Evolutionary conservation across 2,888 invertebrate genomes (phyloP).

Genomic region (Fabriciana adippe): DNA sequence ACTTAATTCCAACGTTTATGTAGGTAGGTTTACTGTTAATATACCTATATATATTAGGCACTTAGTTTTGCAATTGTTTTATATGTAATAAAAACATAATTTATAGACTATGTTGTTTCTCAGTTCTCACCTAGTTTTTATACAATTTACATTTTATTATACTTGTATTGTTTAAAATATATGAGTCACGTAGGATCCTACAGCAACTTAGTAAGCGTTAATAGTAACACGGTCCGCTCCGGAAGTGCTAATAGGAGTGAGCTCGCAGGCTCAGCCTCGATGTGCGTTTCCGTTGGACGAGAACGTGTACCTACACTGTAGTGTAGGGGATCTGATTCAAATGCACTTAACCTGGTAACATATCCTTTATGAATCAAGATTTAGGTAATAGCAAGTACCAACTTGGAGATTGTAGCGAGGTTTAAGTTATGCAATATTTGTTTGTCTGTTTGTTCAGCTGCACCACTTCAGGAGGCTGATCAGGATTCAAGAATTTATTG

Average conservation of each 20-base stretch:
- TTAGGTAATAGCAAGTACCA: neutral
- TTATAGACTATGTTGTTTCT: too few relatives aligned
- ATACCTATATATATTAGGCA: too few relatives aligned
- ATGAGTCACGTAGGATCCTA: neutral
- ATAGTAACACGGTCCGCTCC: conserved; percentile 2
- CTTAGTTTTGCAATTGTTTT: too few relatives aligned
- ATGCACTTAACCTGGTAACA: neutral
- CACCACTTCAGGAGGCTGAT: too few relatives aligned
- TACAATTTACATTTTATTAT: neutral
- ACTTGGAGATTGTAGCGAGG: too few relatives aligned
- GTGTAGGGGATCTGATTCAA: conserved; percentile 11
- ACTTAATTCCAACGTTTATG: too few relatives aligned
- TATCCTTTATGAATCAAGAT: neutral
- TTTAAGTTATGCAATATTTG: too few relatives aligned
- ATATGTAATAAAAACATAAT: too few relatives aligned
- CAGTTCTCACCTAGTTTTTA: too few relatives aligned
- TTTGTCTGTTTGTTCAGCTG: too few relatives aligned
- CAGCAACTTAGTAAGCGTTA: neutral
- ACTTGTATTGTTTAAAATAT: conserved; percentile 1
- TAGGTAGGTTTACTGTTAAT: too few relatives aligned
- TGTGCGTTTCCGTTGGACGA: conserved; percentile 18
- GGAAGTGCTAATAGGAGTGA: conserved; percentile 20
- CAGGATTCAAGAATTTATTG: too few relatives aligned
- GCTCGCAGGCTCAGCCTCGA: conserved; percentile 24
- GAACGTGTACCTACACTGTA: neutral